These are phyloP conservation scores for Stenopsyche tienmushanensis DNA, from an alignment of 1,140 invertebrate genomes.

Conservation along the genomic window DNA sequence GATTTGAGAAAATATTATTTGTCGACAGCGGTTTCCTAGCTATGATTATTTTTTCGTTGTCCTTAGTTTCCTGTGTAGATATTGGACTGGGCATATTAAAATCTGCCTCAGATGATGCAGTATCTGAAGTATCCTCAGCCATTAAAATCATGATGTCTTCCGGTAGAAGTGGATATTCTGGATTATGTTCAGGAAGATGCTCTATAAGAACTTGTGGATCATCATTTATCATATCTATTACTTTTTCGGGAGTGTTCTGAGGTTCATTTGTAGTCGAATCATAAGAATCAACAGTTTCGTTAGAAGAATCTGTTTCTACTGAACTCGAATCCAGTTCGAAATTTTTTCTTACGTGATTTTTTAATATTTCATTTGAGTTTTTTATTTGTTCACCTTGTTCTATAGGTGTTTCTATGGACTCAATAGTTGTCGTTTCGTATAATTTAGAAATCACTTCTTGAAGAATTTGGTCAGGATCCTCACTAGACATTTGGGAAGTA, in stretches of 20 bases:
- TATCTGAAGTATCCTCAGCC: slow-evolving; percentile 37
- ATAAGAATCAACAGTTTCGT: slow-evolving; percentile 6
- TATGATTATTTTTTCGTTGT: slow-evolving; percentile 32
- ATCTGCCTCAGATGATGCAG: slow-evolving; percentile 32
- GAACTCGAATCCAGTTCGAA: slow-evolving; percentile 3
- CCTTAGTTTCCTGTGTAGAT: slow-evolving; percentile 23
- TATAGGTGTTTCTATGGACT: slow-evolving; percentile 35
- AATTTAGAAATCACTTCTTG: slow-evolving; percentile 37
- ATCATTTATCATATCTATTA: slow-evolving; percentile 31
- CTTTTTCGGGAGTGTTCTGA: slow-evolving; percentile 27
- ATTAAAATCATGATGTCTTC: slow-evolving; percentile 42
- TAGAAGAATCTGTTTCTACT: slow-evolving; percentile 13
- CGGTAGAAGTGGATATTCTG: slow-evolving; percentile 48
- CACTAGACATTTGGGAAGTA: slow-evolving; percentile 5
- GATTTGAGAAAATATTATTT: slow-evolving; percentile 14
- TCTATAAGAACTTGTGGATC: slow-evolving; percentile 38
- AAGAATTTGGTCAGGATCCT: slow-evolving; percentile 32
- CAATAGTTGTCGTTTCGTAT: slow-evolving; percentile 35
- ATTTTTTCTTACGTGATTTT: background rate
- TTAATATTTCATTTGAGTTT: background rate
- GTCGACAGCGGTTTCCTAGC: slow-evolving; percentile 27
- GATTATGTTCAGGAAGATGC: slow-evolving; percentile 45
- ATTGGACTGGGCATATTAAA: slow-evolving; percentile 25
- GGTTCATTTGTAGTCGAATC: slow-evolving; percentile 26
- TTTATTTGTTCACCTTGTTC: slow-evolving; percentile 20